Conservation (phyloP, 2,888 invertebrate genomes). For the Sthenelais limicola region DNA sequence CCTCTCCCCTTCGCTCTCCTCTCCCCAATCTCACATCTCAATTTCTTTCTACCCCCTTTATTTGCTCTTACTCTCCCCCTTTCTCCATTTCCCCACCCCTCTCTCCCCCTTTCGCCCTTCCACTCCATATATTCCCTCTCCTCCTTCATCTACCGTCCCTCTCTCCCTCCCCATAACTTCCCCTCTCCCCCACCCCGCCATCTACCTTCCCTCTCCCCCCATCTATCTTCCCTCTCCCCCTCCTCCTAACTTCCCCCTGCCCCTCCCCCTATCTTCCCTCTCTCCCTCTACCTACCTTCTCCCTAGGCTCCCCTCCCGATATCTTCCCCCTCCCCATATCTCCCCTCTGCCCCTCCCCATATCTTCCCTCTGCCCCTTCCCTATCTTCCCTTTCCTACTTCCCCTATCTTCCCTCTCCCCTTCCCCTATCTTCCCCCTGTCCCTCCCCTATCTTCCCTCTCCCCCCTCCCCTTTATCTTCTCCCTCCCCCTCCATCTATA, state of each 20-base stretch:
- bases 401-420: too few species aligned
- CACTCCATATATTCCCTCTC: too few species aligned
- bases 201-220: not conserved
- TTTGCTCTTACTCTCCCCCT: not conserved
- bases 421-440: too few species aligned
- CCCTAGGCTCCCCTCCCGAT: not conserved
- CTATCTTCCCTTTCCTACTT: too few species aligned
- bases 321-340: too few species aligned
- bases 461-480: too few species aligned
- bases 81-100: not conserved
- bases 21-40: not conserved
- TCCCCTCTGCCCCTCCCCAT: too few species aligned
- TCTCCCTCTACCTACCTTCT: not conserved
- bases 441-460: too few species aligned
- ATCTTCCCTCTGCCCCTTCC: too few species aligned
- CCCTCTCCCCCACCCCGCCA: not conserved
- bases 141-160: not conserved
- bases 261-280: not conserved
- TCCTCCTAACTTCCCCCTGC: not conserved
- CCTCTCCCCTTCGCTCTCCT: conserved; percentile 5
- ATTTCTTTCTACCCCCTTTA: not conserved
- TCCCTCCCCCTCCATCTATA: too few species aligned
- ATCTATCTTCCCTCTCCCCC: not conserved
- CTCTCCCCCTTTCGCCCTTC: not conserved
- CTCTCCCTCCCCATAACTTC: not conserved